Evolutionary conservation across 2,888 invertebrate species (phyloP), one percentile per base, ranked within the genome.

Genomic region (Limnephilus auricula): DNA sequence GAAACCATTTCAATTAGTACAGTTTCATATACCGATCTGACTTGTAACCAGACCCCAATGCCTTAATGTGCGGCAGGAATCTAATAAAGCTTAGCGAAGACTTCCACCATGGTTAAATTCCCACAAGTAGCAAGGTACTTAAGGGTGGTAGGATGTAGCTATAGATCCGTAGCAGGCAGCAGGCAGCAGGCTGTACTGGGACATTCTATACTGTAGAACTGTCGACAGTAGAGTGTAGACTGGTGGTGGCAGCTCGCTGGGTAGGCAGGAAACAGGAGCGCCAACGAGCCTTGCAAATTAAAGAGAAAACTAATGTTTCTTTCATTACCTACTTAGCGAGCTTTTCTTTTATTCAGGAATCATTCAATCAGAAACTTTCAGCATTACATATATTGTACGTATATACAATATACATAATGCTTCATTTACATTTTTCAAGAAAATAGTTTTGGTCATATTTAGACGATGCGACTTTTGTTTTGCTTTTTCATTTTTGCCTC

Each of bases 21-120:
- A 86, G 86, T 86, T 86, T 86, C 86, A 86, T 86, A 86, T 65
- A 86, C 86, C 50, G 65, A 86, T 86, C 30, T 86, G 89, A 89
- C 89, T 79, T 89, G 79, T 40, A 89, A 79, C 89, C 79, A 34
- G 65, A 34, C 88, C 40, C 89, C 87, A 40, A 40, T 78, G 89
- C 92, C 86, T 89, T 91, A 91, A 92, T 89, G 92, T 84, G 82
- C 92, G 83, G 90, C 40, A 92, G 92, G 90, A 92, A 92, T 92
- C 92, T 90, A 92, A 92, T 92, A 92, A 92, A 92, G 92, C 92
- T 92, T 92, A 92, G 92, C 90, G 89, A 65, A 86, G 86, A 50
- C 86, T 86, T 86, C 86, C 86, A 30, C 31, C 84, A 37, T 37
- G 32, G 84, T 84, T 84, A 84, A 84, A 84, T 84, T 84, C 84